Conservation (phyloP, 1,140 invertebrate genomes). For the Lucilia sericata region DNA sequence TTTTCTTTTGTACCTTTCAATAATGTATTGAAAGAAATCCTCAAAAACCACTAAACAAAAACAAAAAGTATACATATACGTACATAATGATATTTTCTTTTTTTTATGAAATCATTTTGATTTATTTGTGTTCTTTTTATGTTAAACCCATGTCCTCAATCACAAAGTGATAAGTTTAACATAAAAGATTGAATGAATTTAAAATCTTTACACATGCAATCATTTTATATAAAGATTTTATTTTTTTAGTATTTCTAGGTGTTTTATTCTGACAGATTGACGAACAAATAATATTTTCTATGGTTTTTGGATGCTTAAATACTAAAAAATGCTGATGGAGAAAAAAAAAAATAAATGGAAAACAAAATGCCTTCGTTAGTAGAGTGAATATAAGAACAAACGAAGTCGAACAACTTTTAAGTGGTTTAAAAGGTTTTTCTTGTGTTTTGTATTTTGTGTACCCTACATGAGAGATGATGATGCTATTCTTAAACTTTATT, state of each 20-base stretch:
- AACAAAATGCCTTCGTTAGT: constrained; percentile 64
- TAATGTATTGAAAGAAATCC: no score
- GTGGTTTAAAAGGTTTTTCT: constrained; percentile 63
- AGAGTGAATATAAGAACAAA: constrained; percentile 58
- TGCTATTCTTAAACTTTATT: no score
- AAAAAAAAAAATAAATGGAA: neutral
- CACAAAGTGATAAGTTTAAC: constrained; percentile 3
- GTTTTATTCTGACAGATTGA: neutral
- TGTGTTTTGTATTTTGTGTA: constrained; percentile 62
- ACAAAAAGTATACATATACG: no score
- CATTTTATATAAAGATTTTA: neutral
- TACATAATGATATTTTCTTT: neutral
- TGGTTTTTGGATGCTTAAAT: neutral
- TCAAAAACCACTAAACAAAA: no score
- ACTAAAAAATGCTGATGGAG: neutral
- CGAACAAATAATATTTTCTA: neutral
- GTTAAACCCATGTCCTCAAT: neutral
- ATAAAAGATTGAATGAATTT: neutral
- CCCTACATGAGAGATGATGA: no score
- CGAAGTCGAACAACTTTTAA: constrained; percentile 66
- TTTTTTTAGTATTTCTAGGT: neutral
- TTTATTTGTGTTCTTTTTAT: neutral
- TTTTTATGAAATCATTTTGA: neutral
- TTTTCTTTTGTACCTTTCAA: no score
- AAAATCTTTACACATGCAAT: neutral